Evolutionary conservation across 92 coral and sea anemone species (phyloP).

Genomic region (Parazoanthus atlanticus): DNA sequence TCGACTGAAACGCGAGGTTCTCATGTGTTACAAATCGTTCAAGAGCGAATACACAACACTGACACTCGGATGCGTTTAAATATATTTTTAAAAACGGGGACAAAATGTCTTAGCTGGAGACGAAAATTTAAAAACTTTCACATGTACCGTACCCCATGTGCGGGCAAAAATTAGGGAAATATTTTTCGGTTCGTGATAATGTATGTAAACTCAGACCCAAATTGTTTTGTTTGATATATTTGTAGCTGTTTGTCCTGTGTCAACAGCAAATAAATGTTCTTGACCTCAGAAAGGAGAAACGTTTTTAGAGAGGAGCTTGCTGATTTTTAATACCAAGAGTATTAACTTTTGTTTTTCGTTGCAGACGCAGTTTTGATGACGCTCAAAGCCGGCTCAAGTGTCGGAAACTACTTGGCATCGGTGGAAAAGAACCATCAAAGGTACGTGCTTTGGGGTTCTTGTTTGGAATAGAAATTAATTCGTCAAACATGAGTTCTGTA

Average conservation of each 20-base stretch:
- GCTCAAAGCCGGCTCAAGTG: slow-evolving; percentile 98
- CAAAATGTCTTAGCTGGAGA: not conserved
- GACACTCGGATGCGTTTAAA: not conserved
- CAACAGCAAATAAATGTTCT: slow-evolving; percentile 13
- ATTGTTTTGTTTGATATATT: not conserved
- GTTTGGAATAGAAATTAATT: not conserved
- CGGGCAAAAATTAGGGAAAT: not conserved
- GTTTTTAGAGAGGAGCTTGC: not conserved
- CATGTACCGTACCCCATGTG: not conserved
- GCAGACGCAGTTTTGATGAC: slow-evolving; percentile 97
- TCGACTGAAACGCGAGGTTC: not conserved
- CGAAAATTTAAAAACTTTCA: not conserved
- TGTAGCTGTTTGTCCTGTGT: not conserved
- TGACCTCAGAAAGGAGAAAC: not conserved
- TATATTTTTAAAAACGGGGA: not conserved
- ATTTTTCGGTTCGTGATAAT: not conserved
- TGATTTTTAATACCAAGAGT: not conserved
- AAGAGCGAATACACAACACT: not conserved
- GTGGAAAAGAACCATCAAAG: slow-evolving; percentile 97
- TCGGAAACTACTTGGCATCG: slow-evolving; percentile 94
- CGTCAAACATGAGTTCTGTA: not conserved
- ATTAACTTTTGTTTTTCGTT: not conserved
- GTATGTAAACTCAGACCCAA: not conserved
- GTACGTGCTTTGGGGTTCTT: slow-evolving; percentile 32
- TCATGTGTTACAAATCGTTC: not conserved